phyloP scores from a whole-genome alignment of 2,888 invertebrate genomes.

The Eupithecia centaureata region DNA sequence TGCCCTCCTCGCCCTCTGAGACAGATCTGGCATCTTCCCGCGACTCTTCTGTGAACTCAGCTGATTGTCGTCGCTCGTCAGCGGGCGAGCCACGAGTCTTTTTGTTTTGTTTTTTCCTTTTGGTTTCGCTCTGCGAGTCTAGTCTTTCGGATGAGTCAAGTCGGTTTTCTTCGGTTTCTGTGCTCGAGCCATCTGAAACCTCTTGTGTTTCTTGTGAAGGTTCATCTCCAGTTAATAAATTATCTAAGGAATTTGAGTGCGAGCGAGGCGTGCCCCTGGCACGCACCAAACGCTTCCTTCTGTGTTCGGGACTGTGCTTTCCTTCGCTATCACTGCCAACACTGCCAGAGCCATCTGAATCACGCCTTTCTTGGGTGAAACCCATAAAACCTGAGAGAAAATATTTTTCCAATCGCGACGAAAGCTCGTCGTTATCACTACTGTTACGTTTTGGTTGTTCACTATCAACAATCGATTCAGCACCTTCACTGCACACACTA shows the following conservation, averaged over 20 bases:
- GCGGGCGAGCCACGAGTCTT: conserved; percentile 85
- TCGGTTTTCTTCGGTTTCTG: conserved; percentile 87
- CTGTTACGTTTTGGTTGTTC: conserved; percentile 79
- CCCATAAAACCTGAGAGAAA: conserved; percentile 94
- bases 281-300: conserved; percentile 91
- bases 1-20: conserved; percentile 87
- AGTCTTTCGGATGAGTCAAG: conserved; percentile 87
- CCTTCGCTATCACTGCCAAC: conserved; percentile 96
- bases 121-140: conserved; percentile 92
- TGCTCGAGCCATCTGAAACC: conserved; percentile 89
- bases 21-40: conserved; percentile 84
- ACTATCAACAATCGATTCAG: conserved; percentile 88
- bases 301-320: conserved; percentile 93
- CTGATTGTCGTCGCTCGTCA: conserved; percentile 86
- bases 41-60: conserved; percentile 85
- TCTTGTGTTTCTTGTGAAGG: conserved; percentile 81
- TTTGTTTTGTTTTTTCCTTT: conserved; percentile 91
- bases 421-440: conserved; percentile 88
- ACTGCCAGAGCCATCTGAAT: conserved; percentile 92
- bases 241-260: conserved; percentile 92
- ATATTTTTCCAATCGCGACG: conserved; percentile 94
- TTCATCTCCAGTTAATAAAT: conserved; percentile 87
- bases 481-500: conserved; percentile 92
- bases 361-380: conserved; percentile 89
- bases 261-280: conserved; percentile 93